Evolutionary conservation across 2,888 invertebrate species (phyloP).

Genomic region (Sussaba pulchella): DNA sequence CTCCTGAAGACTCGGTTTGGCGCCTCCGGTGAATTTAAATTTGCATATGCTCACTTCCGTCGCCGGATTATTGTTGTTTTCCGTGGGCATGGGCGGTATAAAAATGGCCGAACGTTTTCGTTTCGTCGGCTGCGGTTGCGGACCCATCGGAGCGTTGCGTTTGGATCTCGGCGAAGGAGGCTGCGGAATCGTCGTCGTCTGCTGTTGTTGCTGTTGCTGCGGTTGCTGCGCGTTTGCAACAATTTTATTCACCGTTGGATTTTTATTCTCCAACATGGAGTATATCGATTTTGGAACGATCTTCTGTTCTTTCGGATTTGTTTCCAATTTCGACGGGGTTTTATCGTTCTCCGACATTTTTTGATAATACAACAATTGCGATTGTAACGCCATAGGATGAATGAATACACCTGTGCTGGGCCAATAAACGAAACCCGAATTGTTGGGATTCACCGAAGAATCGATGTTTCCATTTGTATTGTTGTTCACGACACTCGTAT

Average conservation of each 20-base stretch:
- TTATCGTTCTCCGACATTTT: slow-evolving; percentile 87
- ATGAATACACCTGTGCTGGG: slow-evolving; percentile 90
- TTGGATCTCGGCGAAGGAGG: slow-evolving; percentile 84
- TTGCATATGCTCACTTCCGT: slow-evolving; percentile 96
- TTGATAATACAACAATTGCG: slow-evolving; percentile 91
- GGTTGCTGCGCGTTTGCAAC: slow-evolving; percentile 79
- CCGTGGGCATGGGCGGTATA: slow-evolving; percentile 92
- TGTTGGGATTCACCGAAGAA: slow-evolving; percentile 78
- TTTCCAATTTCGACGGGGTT: slow-evolving; percentile 71
- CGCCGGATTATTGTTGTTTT: slow-evolving; percentile 90
- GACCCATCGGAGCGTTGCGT: slow-evolving; percentile 83
- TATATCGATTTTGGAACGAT: slow-evolving; percentile 84
- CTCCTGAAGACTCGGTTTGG: slow-evolving; percentile 94
- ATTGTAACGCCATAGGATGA: slow-evolving; percentile 90
- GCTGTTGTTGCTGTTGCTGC: slow-evolving; percentile 70
- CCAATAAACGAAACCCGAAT: slow-evolving; percentile 88
- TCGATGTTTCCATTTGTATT: slow-evolving; percentile 82
- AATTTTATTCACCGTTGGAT: slow-evolving; percentile 69
- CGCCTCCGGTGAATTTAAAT: slow-evolving; percentile 96
- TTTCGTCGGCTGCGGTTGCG: slow-evolving; percentile 86
- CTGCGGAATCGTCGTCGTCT: slow-evolving; percentile 62
- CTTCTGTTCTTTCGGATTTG: slow-evolving; percentile 76
- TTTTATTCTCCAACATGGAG: slow-evolving; percentile 80
- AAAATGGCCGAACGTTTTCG: slow-evolving; percentile 93
- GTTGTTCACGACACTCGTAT: slow-evolving; percentile 53